phyloP scores from a whole-genome alignment of 2,113 vertebrate genomes.

The Thunnus thynnus region DNA sequence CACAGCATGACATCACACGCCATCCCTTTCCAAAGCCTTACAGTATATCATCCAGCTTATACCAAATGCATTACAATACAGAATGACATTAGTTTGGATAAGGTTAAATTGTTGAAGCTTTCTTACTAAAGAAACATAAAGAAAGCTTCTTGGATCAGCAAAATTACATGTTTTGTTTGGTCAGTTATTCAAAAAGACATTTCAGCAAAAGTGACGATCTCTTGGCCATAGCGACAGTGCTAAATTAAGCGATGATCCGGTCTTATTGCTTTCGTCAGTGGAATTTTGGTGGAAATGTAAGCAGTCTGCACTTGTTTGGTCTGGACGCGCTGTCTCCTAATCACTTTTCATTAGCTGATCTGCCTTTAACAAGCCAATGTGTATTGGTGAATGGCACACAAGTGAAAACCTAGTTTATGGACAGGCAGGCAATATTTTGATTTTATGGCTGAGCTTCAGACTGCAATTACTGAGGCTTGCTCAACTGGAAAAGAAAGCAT shows the following conservation, averaged over 20 bases:
- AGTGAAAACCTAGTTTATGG: slow-evolving; percentile 53
- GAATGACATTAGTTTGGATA: neutral
- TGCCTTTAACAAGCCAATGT: slow-evolving; percentile 53
- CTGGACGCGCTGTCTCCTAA: slow-evolving; percentile 62
- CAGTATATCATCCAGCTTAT: neutral
- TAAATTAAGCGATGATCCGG: slow-evolving; percentile 53
- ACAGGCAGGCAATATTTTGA: slow-evolving; percentile 50
- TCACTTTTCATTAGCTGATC: slow-evolving; percentile 71
- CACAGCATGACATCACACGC: neutral
- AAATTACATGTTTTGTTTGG: slow-evolving; percentile 53
- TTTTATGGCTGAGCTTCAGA: slow-evolving; percentile 55
- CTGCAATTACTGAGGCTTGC: slow-evolving; percentile 41
- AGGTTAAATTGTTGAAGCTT: slow-evolving; percentile 1
- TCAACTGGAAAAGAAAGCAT: slow-evolving; percentile 54
- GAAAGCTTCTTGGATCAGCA: slow-evolving; percentile 10
- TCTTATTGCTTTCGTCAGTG: slow-evolving; percentile 65
- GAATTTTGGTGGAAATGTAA: slow-evolving; percentile 70
- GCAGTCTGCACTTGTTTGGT: slow-evolving; percentile 55
- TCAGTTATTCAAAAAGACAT: slow-evolving; percentile 57
- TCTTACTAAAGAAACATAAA: slow-evolving; percentile 7
- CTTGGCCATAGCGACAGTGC: slow-evolving; percentile 35
- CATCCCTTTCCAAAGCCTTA: neutral
- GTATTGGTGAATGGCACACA: slow-evolving; percentile 64
- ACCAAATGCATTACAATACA: neutral
- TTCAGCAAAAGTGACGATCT: slow-evolving; percentile 27